phyloP scores from a whole-genome alignment of 2,797 vertebrate genomes.

The Alca torda region DNA sequence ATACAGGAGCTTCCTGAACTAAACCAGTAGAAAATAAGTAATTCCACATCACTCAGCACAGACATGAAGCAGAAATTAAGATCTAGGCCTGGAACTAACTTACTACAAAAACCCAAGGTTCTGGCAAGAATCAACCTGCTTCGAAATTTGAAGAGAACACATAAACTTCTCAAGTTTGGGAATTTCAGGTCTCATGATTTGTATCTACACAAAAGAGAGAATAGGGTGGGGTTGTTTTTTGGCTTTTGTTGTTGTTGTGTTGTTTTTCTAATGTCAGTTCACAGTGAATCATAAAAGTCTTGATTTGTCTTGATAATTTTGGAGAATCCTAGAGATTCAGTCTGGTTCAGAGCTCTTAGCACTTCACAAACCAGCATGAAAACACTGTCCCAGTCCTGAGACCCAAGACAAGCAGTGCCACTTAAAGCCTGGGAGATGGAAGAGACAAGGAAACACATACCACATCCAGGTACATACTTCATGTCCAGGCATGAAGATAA shows the following conservation, averaged over 20 bases:
- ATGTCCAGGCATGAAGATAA: neutral
- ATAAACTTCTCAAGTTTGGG: neutral
- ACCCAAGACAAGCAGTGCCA: neutral
- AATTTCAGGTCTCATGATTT: neutral
- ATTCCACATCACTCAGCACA: neutral
- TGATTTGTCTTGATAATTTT: neutral
- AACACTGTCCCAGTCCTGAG: neutral
- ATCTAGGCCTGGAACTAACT: neutral
- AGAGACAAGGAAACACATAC: neutral
- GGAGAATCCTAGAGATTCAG: neutral
- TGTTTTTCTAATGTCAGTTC: neutral
- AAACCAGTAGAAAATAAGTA: neutral
- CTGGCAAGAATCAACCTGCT: neutral
- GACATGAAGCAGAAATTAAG: neutral
- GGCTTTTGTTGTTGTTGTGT: accelerated
- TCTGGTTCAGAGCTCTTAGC: neutral
- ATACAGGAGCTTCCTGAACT: neutral
- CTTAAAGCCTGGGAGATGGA: neutral
- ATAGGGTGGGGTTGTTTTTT: accelerated
- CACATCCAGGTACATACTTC: accelerated
- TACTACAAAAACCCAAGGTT: neutral
- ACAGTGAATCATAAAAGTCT: neutral
- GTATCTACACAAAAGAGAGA: neutral
- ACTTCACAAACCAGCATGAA: neutral
- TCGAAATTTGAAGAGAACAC: neutral